Percentiles rank a stretch among this genome's conserved stretches.
Conservation (phyloP, 2,888 invertebrate genomes). For the Nezara viridula region DNA sequence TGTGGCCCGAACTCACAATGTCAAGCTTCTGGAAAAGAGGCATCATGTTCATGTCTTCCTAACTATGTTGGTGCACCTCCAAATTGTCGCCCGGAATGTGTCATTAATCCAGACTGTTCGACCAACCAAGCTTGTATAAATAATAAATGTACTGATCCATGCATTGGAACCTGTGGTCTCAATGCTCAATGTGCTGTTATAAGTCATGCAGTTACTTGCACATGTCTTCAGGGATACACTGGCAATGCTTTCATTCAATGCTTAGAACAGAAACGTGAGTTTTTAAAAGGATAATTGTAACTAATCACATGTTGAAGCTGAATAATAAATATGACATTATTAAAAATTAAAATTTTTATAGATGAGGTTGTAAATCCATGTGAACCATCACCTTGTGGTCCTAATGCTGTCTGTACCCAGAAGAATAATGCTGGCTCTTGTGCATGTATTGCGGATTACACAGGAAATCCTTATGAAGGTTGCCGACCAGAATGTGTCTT, state of each 20-base stretch:
- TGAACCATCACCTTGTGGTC: conserved; percentile 88
- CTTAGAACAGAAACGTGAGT: conserved; percentile 73
- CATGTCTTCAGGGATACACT: conserved; percentile 80
- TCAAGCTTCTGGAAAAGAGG: conserved; percentile 73
- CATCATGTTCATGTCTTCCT: conserved; percentile 83
- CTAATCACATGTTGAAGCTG: not conserved
- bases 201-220: conserved; percentile 85
- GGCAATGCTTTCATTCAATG: conserved; percentile 90
- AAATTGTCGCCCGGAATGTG: conserved; percentile 86
- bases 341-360: conserved; percentile 68
- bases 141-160: conserved; percentile 85
- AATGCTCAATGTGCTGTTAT: conserved; percentile 85
- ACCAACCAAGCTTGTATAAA: conserved; percentile 84
- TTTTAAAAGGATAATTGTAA: not conserved
- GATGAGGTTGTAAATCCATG: conserved; percentile 80
- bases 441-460: conserved; percentile 83
- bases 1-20: conserved; percentile 88
- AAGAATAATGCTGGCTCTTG: conserved; percentile 85
- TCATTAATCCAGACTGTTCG: conserved; percentile 85
- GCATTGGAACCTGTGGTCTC: conserved; percentile 84
- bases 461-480: conserved; percentile 87
- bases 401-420: conserved; percentile 84
- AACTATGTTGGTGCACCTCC: conserved; percentile 85
- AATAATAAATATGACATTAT: conserved; percentile 22
- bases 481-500: conserved; percentile 88